A percentile compares a stretch with the other conserved stretches of the same genome.
Evolutionary conservation across 2,888 invertebrate species (phyloP).

Genomic region (Eristalis pertinax): DNA sequence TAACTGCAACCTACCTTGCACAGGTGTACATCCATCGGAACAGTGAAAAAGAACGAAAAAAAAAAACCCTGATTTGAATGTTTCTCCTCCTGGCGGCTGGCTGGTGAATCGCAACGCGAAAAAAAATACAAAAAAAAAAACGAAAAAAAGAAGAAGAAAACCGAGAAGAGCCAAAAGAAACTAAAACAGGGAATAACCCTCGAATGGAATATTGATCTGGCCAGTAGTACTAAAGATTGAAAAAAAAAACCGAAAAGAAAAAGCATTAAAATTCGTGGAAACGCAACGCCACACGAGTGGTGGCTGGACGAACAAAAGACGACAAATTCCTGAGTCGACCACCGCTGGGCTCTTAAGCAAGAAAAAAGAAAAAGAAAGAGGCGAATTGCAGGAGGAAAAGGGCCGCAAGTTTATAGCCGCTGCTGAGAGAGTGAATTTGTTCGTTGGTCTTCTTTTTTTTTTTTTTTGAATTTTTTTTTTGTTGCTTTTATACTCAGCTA

Average conservation of each 20-base stretch:
- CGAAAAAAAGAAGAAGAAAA: slow-evolving; percentile 26
- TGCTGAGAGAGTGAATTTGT: slow-evolving; percentile 46
- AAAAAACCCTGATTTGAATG: slow-evolving; percentile 36
- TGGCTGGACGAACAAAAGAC: slow-evolving; percentile 39
- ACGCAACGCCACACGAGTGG: slow-evolving; percentile 16
- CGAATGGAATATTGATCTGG: slow-evolving; percentile 62
- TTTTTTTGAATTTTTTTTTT: slow-evolving; percentile 30
- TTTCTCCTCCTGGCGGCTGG: slow-evolving; percentile 73
- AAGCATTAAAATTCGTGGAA: background rate
- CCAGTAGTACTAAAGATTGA: slow-evolving; percentile 8
- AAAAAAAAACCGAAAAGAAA: background rate
- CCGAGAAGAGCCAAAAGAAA: slow-evolving; percentile 16
- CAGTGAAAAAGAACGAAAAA: slow-evolving; percentile 38
- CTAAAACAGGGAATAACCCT: slow-evolving; percentile 37
- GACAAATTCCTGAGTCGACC: slow-evolving; percentile 28
- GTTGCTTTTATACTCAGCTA: slow-evolving; percentile 23
- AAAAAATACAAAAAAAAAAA: slow-evolving; percentile 39
- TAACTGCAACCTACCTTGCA: slow-evolving; percentile 6
- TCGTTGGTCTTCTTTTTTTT: slow-evolving; percentile 1
- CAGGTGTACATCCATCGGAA: slow-evolving; percentile 13
- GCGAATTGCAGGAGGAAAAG: slow-evolving; percentile 23
- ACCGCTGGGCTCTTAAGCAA: slow-evolving; percentile 6
- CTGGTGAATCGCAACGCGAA: slow-evolving; percentile 75
- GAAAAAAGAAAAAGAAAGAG: slow-evolving; percentile 19
- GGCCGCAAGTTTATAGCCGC: slow-evolving; percentile 28